phyloP scores from a whole-genome alignment of 2,888 invertebrate genomes.

The Heteromyza rotundicornis region DNA sequence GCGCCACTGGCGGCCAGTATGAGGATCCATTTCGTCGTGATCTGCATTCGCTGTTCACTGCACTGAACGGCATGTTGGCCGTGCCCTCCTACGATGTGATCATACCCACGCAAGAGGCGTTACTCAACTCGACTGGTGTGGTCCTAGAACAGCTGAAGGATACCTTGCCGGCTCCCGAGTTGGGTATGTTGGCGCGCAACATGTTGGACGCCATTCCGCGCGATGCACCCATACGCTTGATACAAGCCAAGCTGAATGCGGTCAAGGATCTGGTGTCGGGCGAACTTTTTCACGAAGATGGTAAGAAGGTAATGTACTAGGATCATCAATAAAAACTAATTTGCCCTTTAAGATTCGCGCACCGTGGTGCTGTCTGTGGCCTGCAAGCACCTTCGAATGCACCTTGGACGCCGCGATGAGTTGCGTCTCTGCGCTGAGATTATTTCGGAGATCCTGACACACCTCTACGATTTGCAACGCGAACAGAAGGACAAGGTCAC shows the following conservation, averaged over 20 bases:
- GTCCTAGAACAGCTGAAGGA: constrained; percentile 82
- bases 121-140: constrained; percentile 81
- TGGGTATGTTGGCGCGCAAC: constrained; percentile 78
- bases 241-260: constrained; percentile 81
- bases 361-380: constrained; percentile 82
- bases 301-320: constrained; percentile 57
- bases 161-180: constrained; percentile 76
- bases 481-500: constrained; percentile 65
- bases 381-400: constrained; percentile 83
- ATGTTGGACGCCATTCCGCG: constrained; percentile 75
- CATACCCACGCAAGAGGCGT: constrained; percentile 79
- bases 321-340: neutral
- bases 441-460: constrained; percentile 79
- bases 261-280: constrained; percentile 81
- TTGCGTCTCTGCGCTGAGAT: constrained; percentile 84
- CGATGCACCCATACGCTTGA: constrained; percentile 69
- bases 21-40: constrained; percentile 87
- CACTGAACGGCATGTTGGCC: constrained; percentile 78
- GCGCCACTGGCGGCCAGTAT: constrained; percentile 87
- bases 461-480: constrained; percentile 64
- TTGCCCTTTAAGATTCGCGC: constrained; percentile 72
- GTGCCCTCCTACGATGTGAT: constrained; percentile 76
- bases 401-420: constrained; percentile 82
- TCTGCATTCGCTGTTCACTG: constrained; percentile 79
- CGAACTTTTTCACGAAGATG: constrained; percentile 75